A percentile compares a stretch with the other conserved stretches of the same genome.
Evolutionary conservation across 2,113 vertebrate species (phyloP).

Genomic region (Pseudorectes ferrugineus): DNA sequence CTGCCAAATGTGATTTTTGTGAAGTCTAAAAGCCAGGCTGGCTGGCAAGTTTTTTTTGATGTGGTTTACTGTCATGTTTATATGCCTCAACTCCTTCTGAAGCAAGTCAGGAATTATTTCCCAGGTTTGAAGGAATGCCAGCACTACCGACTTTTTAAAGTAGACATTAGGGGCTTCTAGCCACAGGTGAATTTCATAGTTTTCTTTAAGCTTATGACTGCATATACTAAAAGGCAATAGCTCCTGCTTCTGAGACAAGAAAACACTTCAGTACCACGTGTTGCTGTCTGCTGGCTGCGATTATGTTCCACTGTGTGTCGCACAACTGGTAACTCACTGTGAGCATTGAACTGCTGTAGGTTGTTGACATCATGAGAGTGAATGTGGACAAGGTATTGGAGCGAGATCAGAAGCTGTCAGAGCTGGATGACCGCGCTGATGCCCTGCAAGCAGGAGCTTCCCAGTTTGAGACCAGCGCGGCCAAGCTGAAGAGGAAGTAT

Average conservation of each 20-base stretch:
- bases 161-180: not conserved
- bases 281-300: not conserved
- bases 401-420: conserved; percentile 91
- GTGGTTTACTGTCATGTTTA: not conserved
- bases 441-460: conserved; percentile 94
- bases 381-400: conserved; percentile 96
- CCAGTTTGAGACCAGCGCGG: conserved; percentile 91
- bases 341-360: conserved; percentile 60
- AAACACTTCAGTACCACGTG: fast-evolving
- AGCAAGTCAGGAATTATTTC: not conserved
- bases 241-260: not conserved
- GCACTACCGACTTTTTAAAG: not conserved
- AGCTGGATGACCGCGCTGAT: conserved; percentile 91
- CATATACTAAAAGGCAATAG: not conserved
- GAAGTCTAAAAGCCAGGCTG: not conserved
- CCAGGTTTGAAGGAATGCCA: not conserved
- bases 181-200: not conserved
- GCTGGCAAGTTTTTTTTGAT: not conserved
- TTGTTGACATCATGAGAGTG: conserved; percentile 96
- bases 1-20: not conserved
- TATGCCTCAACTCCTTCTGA: not conserved
- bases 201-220: not conserved
- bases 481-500: conserved; percentile 81
- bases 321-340: not conserved
- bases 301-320: not conserved